A percentile compares a stretch with the other conserved stretches of the same genome.
phyloP scores from a whole-genome alignment of 2,888 invertebrate species.

The Vannuccia rotundouncinata region DNA sequence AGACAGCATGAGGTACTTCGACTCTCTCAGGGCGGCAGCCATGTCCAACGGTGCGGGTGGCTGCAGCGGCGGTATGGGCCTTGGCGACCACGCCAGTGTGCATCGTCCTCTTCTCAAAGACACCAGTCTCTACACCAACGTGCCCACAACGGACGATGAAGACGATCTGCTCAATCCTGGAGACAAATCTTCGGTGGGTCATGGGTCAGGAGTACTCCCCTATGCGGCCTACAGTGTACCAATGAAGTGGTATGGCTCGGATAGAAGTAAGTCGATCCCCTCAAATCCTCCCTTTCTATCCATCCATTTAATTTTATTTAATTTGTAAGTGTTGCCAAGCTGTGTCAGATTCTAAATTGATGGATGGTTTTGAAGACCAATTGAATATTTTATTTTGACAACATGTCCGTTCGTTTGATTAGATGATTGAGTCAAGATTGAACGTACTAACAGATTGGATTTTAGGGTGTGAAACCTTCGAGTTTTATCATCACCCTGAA shows the following conservation, averaged over 20 bases:
- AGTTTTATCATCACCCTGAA: too few species aligned
- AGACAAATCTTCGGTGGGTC: constrained; percentile 1
- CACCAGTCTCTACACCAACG: constrained; percentile 4
- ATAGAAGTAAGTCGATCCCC: neutral
- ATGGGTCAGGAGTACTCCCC: neutral
- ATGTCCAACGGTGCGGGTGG: constrained; percentile 12
- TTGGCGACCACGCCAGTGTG: neutral
- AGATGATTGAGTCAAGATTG: too few species aligned
- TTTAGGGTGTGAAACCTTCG: too few species aligned
- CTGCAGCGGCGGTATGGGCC: neutral
- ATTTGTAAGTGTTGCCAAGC: too few species aligned
- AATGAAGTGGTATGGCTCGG: constrained; percentile 9
- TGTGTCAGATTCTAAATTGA: too few species aligned
- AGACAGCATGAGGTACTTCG: neutral
- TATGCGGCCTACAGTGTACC: constrained; percentile 13
- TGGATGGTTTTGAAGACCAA: too few species aligned
- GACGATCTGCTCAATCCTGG: neutral
- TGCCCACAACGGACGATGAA: neutral
- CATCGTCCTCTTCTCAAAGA: constrained; percentile 4
- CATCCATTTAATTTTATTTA: too few species aligned
- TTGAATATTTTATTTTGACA: too few species aligned
- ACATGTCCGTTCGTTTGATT: too few species aligned
- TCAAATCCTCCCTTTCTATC: too few species aligned
- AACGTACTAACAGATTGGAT: too few species aligned
- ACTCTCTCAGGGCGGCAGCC: neutral